phyloP scores from a whole-genome alignment of 2,888 invertebrate species.

The Caenorhabditis virilis region DNA sequence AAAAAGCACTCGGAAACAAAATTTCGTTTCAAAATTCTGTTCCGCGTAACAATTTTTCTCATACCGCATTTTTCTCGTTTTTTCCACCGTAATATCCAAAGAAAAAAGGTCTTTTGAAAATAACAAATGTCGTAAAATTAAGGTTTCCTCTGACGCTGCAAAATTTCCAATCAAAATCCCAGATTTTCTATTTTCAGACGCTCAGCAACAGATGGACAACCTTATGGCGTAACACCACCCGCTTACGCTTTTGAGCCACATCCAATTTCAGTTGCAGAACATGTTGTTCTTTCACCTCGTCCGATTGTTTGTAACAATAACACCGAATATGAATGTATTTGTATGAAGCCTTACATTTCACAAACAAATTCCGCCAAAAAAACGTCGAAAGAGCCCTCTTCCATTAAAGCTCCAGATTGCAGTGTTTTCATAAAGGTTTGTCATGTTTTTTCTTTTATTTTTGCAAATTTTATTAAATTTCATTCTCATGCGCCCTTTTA shows the following conservation, averaged over 20 bases:
- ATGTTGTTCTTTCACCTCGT: conserved; percentile 23
- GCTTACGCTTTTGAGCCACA: conserved; percentile 23
- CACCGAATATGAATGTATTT: conserved; percentile 62
- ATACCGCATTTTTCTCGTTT: too few species aligned
- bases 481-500: background rate
- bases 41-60: too few species aligned
- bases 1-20: too few species aligned
- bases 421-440: conserved; percentile 37
- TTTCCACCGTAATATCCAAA: too few species aligned
- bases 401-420: conserved; percentile 31
- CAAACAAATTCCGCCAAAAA: conserved; percentile 3
- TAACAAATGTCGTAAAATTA: too few species aligned
- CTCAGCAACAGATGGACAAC: conserved; percentile 12
- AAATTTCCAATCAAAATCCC: too few species aligned
- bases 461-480: too few species aligned
- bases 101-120: too few species aligned
- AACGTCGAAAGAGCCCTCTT: background rate
- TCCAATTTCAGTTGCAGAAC: conserved; percentile 13
- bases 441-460: background rate
- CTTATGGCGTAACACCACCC: conserved; percentile 28
- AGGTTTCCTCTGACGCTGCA: too few species aligned
- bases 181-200: conserved; percentile 17
- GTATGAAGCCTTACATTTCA: conserved; percentile 39
- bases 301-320: conserved; percentile 61
- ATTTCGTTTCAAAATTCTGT: too few species aligned